A percentile compares a stretch with the other conserved stretches of the same genome.
These are phyloP conservation scores for Bergia puertoricense DNA, from an alignment of 92 coral and sea anemone genomes.

Conservation along the genomic window DNA sequence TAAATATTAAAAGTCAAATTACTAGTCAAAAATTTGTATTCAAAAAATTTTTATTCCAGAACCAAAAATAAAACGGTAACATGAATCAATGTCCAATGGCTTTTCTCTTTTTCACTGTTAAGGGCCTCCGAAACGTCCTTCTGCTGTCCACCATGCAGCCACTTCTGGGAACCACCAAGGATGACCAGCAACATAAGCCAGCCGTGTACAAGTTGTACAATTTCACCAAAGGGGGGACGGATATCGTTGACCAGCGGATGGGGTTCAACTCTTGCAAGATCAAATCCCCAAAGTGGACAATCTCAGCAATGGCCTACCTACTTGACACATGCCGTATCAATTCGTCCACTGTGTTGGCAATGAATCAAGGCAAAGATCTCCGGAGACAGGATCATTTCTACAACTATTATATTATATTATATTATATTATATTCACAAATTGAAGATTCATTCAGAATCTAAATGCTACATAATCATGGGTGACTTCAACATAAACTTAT, in stretches of 20 bases:
- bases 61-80: background rate
- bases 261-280: slow-evolving; percentile 8
- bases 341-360: background rate
- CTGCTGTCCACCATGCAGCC: background rate
- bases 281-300: slow-evolving; percentile 41
- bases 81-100: background rate
- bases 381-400: slow-evolving; percentile 6
- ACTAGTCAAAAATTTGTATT: background rate
- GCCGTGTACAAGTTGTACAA: too few relatives aligned
- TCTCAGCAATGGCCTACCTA: background rate
- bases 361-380: slow-evolving; percentile 19
- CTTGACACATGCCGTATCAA: slow-evolving; percentile 44
- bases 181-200: slow-evolving; percentile 16
- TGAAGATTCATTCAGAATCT: too few relatives aligned
- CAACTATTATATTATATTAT: too few relatives aligned
- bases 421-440: too few relatives aligned
- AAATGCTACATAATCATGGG: background rate
- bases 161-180: slow-evolving; percentile 26
- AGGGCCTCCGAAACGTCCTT: background rate
- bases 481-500: too few relatives aligned
- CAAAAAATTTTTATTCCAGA: background rate
- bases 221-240: background rate
- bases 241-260: background rate
- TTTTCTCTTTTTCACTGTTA: background rate
- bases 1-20: background rate